Evolutionary conservation across 2,113 vertebrate species (phyloP), one percentile per base, ranked within the genome.

Genomic region (Carollia perspicillata): DNA sequence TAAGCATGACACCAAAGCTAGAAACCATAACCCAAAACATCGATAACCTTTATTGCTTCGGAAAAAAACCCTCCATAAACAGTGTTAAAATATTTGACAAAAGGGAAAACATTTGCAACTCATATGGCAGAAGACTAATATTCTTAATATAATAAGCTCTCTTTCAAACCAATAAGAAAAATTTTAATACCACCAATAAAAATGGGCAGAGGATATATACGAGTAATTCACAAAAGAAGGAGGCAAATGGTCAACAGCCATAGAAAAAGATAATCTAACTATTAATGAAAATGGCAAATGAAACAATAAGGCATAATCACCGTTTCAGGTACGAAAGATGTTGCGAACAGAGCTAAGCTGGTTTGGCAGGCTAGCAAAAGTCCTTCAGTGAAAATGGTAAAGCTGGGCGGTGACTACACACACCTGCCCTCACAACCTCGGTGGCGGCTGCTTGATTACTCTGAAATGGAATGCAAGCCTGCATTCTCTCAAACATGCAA

Each of bases 11-110:
- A 68, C 66, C 51, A 94, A 90, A 77, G 42, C 33, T 90, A 93
- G 47, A 75, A 86, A 77, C 51, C 68, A 80, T 68, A 85, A 84
- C 92, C 74, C 49, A 84, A 95, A 93, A 96, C 91, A 86, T 44
- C 72, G 60, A 72, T 58, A 78, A 83, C 33, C 28, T 96, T 92
- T 78, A 69, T 23, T 69, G 95, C 42, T 79, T 80, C 14, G 23
- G 5, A 40, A 88, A 72, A 79, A 86, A 51, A 5, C 53, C 10
- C 28, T 77, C 18, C 28, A 71, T 89, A 80, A 88, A 63, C 79
- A 93, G 63, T 53, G 51, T 58, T 83, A 69, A 93, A 75, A 69
- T 33, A 69, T 69, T 89, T 93, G 85, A 33, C 85, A 89, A 89
- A 71, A 28, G n/a, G 37, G 37, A 80, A 93, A 74, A 93, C 8